Conservation (phyloP, 2,888 invertebrate genomes). For the Limnephilus lunatus region DNA sequence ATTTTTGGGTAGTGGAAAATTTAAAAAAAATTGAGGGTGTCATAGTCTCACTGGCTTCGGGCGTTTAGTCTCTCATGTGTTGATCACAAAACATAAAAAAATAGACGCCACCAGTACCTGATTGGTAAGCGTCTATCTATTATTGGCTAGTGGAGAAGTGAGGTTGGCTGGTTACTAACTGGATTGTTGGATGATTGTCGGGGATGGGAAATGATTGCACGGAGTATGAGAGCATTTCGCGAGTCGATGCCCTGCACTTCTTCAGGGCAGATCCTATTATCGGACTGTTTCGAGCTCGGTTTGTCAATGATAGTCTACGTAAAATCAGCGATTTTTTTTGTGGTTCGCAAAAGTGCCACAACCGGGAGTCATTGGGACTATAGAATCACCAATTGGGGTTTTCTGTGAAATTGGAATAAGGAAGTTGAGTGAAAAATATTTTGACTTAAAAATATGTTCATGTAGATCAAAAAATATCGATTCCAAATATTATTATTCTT, state of each 20-base stretch:
- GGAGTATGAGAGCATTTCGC: not conserved
- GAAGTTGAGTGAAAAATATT: no score
- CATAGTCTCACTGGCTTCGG: not conserved
- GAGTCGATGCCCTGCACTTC: conserved; percentile 20
- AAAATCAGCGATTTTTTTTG: not conserved
- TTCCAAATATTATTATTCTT: no score
- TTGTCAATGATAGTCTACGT: not conserved
- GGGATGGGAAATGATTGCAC: not conserved
- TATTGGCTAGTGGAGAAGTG: not conserved
- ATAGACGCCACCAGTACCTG: not conserved
- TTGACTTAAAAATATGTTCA: no score
- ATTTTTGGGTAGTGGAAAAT: not conserved
- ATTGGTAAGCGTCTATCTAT: not conserved
- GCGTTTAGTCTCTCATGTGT: not conserved
- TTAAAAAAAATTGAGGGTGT: not conserved
- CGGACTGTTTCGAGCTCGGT: not conserved
- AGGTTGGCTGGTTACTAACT: not conserved
- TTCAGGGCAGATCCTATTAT: conserved; percentile 19
- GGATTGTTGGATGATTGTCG: not conserved
- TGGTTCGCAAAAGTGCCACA: no score
- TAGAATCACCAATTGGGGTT: not conserved
- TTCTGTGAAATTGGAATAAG: no score
- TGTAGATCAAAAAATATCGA: no score
- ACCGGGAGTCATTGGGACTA: not conserved
- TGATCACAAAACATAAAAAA: not conserved